These are phyloP conservation scores for Cartodere bifasciata DNA, from an alignment of 2,888 invertebrate species.

Conservation along the genomic window DNA sequence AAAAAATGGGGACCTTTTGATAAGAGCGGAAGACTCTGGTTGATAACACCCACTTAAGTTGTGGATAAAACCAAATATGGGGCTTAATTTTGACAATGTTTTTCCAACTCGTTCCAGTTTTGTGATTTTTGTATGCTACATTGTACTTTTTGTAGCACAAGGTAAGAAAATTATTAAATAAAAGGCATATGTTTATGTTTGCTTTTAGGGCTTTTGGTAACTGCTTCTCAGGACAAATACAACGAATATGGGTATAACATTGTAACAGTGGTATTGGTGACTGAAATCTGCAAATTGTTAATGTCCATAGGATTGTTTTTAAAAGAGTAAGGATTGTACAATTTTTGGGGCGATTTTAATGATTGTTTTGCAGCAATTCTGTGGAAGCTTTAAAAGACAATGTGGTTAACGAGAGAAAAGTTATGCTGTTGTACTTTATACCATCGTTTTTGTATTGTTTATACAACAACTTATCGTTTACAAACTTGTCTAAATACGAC, in stretches of 20 bases:
- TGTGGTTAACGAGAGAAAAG: slow-evolving; percentile 45
- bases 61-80: too few species aligned
- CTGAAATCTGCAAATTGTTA: slow-evolving; percentile 74
- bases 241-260: slow-evolving; percentile 80
- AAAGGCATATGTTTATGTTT: background rate
- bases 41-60: too few species aligned
- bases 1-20: too few species aligned
- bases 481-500: slow-evolving; percentile 82
- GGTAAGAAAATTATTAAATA: slow-evolving; percentile 53
- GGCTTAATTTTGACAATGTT: too few species aligned
- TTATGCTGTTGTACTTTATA: slow-evolving; percentile 72
- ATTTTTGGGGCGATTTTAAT: slow-evolving; percentile 8
- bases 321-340: slow-evolving; percentile 43
- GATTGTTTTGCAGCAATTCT: slow-evolving; percentile 44
- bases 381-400: slow-evolving; percentile 43
- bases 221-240: slow-evolving; percentile 72
- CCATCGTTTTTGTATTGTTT: slow-evolving; percentile 86
- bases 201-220: slow-evolving; percentile 74
- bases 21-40: too few species aligned
- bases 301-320: slow-evolving; percentile 60
- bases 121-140: slow-evolving; percentile 71
- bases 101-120: slow-evolving; percentile 76
- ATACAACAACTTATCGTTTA: slow-evolving; percentile 88
- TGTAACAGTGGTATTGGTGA: slow-evolving; percentile 74
- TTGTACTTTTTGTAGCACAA: slow-evolving; percentile 83